phyloP scores from a whole-genome alignment of 2,113 vertebrate genomes.

The Smithornis capensis region DNA sequence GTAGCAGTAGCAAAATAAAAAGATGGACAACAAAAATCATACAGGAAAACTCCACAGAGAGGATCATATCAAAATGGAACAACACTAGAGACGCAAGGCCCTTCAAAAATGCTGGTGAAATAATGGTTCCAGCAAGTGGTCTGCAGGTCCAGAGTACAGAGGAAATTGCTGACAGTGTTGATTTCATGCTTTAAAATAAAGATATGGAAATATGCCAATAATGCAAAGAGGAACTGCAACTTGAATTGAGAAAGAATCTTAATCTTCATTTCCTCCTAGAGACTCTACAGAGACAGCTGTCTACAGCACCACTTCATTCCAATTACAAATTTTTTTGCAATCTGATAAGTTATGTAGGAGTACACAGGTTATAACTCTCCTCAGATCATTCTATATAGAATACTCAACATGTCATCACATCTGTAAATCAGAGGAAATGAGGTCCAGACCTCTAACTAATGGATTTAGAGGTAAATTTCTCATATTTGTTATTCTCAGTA shows the following conservation, averaged over 20 bases:
- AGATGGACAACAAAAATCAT: not conserved
- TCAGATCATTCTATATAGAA: not conserved
- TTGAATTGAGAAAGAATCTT: not conserved
- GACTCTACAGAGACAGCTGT: not conserved
- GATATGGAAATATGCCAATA: not conserved
- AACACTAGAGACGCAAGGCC: not conserved
- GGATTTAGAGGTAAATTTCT: not conserved
- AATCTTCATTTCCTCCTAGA: not conserved
- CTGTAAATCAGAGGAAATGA: not conserved
- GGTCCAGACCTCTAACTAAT: not conserved
- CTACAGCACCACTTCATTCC: not conserved
- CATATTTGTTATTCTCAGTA: not conserved
- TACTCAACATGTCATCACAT: not conserved
- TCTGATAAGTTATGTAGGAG: not conserved
- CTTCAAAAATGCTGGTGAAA: not conserved
- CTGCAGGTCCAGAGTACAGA: not conserved
- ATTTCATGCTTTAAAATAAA: not conserved
- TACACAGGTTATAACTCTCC: not conserved
- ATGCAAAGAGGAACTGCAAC: not conserved
- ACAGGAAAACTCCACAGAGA: not conserved
- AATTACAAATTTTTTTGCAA: not conserved
- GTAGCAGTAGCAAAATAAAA: not conserved
- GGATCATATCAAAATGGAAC: not conserved
- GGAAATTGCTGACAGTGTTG: not conserved
- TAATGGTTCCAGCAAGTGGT: not conserved